Evolutionary conservation across 2,888 invertebrate species (phyloP).

Genomic region (Agrotis segetum): DNA sequence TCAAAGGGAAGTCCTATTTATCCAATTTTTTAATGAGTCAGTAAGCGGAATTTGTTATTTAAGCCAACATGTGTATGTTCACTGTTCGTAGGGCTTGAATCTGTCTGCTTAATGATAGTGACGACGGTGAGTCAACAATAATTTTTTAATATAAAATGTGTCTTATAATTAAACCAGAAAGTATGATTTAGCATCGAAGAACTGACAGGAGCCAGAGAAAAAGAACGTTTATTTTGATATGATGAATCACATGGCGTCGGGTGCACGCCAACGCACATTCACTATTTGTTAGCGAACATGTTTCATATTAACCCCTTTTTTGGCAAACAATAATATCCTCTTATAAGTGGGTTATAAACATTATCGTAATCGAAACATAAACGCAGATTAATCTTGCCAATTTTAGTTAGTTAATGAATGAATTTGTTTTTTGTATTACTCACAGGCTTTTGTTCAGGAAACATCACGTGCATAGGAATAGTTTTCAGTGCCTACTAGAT

Average conservation of each 20-base stretch:
- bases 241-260: slow-evolving; percentile 77
- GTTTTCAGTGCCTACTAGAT: slow-evolving; percentile 19
- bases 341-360: slow-evolving; percentile 60
- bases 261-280: slow-evolving; percentile 35
- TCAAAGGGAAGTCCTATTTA: slow-evolving; percentile 65
- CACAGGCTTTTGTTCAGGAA: slow-evolving; percentile 45
- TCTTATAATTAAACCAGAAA: slow-evolving; percentile 70
- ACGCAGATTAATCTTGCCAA: slow-evolving; percentile 36
- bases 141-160: slow-evolving; percentile 63
- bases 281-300: slow-evolving; percentile 61
- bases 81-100: slow-evolving; percentile 48
- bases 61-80: slow-evolving; percentile 62
- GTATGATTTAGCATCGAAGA: slow-evolving; percentile 76
- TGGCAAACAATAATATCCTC: slow-evolving; percentile 74
- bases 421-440: slow-evolving; percentile 33
- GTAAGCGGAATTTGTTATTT: slow-evolving; percentile 63
- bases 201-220: slow-evolving; percentile 73
- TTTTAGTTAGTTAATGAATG: slow-evolving; percentile 26
- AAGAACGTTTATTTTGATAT: slow-evolving; percentile 82
- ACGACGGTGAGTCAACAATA: slow-evolving; percentile 56
- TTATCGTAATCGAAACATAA: slow-evolving; percentile 46
- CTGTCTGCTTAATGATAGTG: slow-evolving; percentile 61
- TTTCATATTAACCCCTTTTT: slow-evolving; percentile 70
- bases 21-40: slow-evolving; percentile 62
- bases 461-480: slow-evolving; percentile 26